A percentile compares a stretch with the other conserved stretches of the same genome.
phyloP scores from a whole-genome alignment of 2,888 invertebrate genomes.

The Synergus umbraculus region DNA sequence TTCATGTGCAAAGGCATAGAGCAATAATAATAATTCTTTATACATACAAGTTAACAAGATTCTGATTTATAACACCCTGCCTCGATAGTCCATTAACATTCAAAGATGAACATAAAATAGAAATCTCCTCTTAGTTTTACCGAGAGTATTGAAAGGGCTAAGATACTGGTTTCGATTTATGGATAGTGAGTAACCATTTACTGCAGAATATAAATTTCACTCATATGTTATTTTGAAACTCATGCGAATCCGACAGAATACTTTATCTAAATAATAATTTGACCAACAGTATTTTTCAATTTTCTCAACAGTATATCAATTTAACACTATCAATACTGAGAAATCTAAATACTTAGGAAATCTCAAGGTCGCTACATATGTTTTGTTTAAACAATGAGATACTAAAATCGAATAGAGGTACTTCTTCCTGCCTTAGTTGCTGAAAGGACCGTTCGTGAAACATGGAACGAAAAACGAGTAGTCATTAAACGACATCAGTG shows the following conservation, averaged over 20 bases:
- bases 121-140: neutral
- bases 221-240: neutral
- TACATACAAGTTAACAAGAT: neutral
- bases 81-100: neutral
- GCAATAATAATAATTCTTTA: neutral
- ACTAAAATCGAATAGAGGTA: neutral
- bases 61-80: neutral
- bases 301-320: too few relatives aligned
- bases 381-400: neutral
- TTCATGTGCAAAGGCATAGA: neutral
- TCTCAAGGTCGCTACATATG: neutral
- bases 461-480: conserved; percentile 10
- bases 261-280: neutral
- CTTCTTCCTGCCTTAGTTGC: conserved; percentile 3
- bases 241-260: neutral
- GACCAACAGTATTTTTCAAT: neutral
- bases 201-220: neutral
- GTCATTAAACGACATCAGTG: conserved; percentile 39
- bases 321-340: too few relatives aligned
- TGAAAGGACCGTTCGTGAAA: conserved; percentile 24
- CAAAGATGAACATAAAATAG: neutral
- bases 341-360: neutral
- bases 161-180: neutral
- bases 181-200: neutral
- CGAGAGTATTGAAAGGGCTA: neutral